Base-by-base conservation (phyloP, 2,888 invertebrate species). In the Ethmia dodecea region DNA sequence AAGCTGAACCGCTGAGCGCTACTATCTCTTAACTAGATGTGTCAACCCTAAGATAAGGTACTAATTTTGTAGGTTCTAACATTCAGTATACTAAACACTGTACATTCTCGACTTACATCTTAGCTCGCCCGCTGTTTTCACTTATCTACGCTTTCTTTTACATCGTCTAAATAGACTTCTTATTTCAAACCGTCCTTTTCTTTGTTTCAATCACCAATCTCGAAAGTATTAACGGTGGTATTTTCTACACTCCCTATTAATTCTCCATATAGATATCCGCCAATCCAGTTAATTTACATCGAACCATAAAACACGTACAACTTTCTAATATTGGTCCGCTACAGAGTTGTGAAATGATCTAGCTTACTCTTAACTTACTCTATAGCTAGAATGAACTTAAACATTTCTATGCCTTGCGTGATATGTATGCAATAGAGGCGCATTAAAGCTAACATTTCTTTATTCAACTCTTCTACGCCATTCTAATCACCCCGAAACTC, bases 301-400 rank as follows among this genome's bases (percentile, higher is more conserved):
- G 63, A 75, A 71, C 74, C 75, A 57, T 66, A 62, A 61, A 66
- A 77, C 75, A 77, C 64, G 83, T 75, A 81, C 84, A 84, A 84
- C 83, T 86, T 86, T 86, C 84, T 86, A 84, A 86, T 84, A 84
- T 86, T 86, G 86, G 86, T 86, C 86, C 86, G 68, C 86, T 84
- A 84, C 81, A 68, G 68, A 79, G 75, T 84, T 77, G 76, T 77
- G 81, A 81, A 80, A 71, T 77, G 78, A 73, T 60, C 81, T 83
- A 83, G 67, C 79, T 79, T 79, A 48, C 38, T 40, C 54, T 70
- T 69, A 65, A 59, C 65, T 69, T 68, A 72, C 43, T 44, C 71
- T 83, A 80, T 75, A 60, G 66, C 80, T 80, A 83, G 59, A 74
- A 74, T 78, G 70, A 80, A 77, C 76, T 73, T 79, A 74, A 62